phyloP scores from a whole-genome alignment of 2,888 invertebrate genomes.

The Parthenolecanium corni region DNA sequence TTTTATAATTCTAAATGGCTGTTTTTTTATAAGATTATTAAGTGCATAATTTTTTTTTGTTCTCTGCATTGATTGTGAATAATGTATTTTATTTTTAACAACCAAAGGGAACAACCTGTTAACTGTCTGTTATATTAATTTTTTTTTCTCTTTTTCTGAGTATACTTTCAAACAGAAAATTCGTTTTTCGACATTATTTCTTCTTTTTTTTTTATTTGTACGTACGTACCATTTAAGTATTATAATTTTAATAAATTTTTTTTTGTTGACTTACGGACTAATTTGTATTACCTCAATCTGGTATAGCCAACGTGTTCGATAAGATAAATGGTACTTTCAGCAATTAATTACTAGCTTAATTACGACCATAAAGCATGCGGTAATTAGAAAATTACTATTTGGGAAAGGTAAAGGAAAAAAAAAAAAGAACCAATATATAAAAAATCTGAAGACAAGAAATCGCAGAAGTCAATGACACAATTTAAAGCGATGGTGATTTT shows the following conservation, averaged over 20 bases:
- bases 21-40: not conserved
- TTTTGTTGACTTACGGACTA: not conserved
- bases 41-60: not conserved
- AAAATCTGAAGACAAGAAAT: slow-evolving; percentile 17
- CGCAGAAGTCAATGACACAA: slow-evolving; percentile 27
- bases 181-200: slow-evolving; percentile 1
- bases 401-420: not conserved
- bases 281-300: not conserved
- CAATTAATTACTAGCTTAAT: not conserved
- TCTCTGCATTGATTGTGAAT: not conserved
- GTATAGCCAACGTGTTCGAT: not conserved
- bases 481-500: slow-evolving; percentile 27
- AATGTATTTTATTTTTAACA: slow-evolving; percentile 5
- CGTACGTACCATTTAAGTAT: not conserved
- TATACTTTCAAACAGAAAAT: slow-evolving; percentile 7
- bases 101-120: slow-evolving; percentile 15
- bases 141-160: slow-evolving; percentile 9
- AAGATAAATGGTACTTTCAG: not conserved
- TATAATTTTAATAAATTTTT: not conserved
- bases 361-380: not conserved
- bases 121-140: slow-evolving; percentile 4
- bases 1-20: not conserved
- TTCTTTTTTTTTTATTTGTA: not conserved
- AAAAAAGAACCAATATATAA: not conserved
- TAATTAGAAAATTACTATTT: not conserved